Evolutionary conservation across 1,140 invertebrate genomes (phyloP).

Genomic region (Hormaphis cornu): DNA sequence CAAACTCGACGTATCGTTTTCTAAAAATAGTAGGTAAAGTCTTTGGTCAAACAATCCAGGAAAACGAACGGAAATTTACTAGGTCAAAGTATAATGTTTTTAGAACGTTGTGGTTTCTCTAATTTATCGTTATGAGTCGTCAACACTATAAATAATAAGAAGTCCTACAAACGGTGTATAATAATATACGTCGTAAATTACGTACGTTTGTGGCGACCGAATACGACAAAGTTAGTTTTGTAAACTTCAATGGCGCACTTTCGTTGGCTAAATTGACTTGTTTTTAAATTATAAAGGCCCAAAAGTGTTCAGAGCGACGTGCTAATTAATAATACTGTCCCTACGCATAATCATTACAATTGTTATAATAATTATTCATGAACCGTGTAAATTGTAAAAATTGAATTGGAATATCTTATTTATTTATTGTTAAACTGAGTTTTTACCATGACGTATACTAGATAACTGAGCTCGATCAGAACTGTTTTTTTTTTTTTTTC

Average conservation of each 20-base stretch:
- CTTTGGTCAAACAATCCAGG: too few relatives aligned
- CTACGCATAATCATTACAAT: not conserved
- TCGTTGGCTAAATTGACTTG: slow-evolving; percentile 1
- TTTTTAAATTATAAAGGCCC: slow-evolving; percentile 23
- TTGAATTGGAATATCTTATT: not conserved
- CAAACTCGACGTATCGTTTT: too few relatives aligned
- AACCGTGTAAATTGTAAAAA: not conserved
- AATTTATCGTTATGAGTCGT: not conserved
- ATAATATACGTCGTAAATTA: slow-evolving; percentile 18
- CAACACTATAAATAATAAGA: slow-evolving; percentile 13
- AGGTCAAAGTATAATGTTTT: not conserved
- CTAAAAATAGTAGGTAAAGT: too few relatives aligned
- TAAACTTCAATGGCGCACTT: slow-evolving; percentile 17
- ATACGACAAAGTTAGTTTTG: slow-evolving; percentile 9
- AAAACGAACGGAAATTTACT: not conserved
- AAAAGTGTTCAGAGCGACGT: not conserved
- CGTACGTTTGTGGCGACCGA: slow-evolving; percentile 8
- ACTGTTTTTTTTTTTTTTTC: too few relatives aligned
- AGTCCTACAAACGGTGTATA: not conserved
- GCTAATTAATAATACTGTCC: not conserved
- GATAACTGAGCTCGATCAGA: too few relatives aligned
- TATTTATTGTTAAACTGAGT: not conserved
- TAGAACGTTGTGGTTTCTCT: not conserved
- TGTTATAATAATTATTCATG: slow-evolving; percentile 11
- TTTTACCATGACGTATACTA: too few relatives aligned